Conservation (phyloP, 2,113 vertebrate species). For the Fulmarus glacialis region DNA sequence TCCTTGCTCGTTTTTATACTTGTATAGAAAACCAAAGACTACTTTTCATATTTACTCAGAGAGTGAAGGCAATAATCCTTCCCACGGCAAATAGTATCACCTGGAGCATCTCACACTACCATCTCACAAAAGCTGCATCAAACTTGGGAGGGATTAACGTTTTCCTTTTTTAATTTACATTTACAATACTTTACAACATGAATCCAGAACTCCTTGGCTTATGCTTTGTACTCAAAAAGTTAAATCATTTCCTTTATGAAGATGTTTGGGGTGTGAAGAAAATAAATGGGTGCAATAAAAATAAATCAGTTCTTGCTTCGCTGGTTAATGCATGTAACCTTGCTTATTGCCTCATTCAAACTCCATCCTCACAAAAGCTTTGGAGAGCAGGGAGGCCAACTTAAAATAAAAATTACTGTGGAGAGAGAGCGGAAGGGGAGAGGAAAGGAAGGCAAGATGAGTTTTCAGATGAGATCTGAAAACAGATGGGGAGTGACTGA, state of each 20-base stretch:
- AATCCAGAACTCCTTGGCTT: not conserved
- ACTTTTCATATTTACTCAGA: not conserved
- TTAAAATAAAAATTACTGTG: not conserved
- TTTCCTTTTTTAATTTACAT: not conserved
- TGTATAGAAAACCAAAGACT: not conserved
- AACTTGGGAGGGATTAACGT: not conserved
- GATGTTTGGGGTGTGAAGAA: not conserved
- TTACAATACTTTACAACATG: not conserved
- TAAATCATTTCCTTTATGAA: constrained; percentile 10
- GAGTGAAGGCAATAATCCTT: not conserved
- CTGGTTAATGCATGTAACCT: not conserved
- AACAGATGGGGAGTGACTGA: constrained; percentile 52
- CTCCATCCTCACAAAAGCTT: not conserved
- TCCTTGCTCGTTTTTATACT: not conserved
- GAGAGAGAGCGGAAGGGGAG: not conserved
- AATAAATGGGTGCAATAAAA: constrained; percentile 13
- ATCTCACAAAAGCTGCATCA: not conserved
- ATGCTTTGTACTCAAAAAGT: not conserved
- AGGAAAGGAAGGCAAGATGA: constrained; percentile 26
- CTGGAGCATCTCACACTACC: not conserved
- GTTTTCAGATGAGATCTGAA: constrained; percentile 44
- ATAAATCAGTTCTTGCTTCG: not conserved
- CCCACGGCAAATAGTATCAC: not conserved
- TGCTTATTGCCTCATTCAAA: not conserved
- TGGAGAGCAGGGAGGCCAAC: not conserved